Base-by-base conservation (phyloP, 2,113 vertebrate genomes). In the Gallinago undulata region DNA sequence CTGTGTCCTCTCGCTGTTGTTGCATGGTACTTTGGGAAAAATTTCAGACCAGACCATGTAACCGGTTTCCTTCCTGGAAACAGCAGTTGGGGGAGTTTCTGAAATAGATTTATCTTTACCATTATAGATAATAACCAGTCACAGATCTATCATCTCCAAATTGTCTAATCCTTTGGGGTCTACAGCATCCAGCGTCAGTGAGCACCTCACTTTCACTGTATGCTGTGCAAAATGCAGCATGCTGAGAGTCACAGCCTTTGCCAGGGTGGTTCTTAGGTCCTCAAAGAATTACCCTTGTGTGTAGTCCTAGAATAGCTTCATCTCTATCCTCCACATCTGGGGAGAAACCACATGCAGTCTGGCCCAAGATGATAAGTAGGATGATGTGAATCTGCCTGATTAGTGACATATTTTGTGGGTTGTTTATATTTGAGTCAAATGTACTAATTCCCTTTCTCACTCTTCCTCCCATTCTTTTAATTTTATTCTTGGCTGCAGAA, bases 401-500 rank as follows among this genome's bases (percentile, higher is more conserved):
- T 66, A 90, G 51, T 88, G 84, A 91, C 75, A 50, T 82, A 28
- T 77, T 92, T 96, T 88, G 72, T 92, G 68, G 57, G 68, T 83
- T 91, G 56, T 70, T 86, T 90, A 39, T 69, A 67, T 69, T 88
- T 93, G 33, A 94, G 43, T 92, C 72, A 94, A 90, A 90, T 68
- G 63, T 59, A 56, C 30, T 93, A 84, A 93, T 93, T 94, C 60
- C 25, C 13, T 12, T 7, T 73, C 30, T 80, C 37, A 37, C 19
- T 86, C 51, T 89, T 87, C 60, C 18, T 87, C 30, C 56, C 6
- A 77, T 94, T 88, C 59, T 90, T 93, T 85, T 67, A 67, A 73
- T 90, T 94, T 83, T 69, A 57, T 84, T 87, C 88, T 93, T 97
- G 89, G 82, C 78, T 90, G 51, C 25, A 92, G 79, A 96, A 92